These are phyloP conservation scores for Hystrix brachyura DNA, from an alignment of 2,113 vertebrate genomes.

Conservation along the genomic window DNA sequence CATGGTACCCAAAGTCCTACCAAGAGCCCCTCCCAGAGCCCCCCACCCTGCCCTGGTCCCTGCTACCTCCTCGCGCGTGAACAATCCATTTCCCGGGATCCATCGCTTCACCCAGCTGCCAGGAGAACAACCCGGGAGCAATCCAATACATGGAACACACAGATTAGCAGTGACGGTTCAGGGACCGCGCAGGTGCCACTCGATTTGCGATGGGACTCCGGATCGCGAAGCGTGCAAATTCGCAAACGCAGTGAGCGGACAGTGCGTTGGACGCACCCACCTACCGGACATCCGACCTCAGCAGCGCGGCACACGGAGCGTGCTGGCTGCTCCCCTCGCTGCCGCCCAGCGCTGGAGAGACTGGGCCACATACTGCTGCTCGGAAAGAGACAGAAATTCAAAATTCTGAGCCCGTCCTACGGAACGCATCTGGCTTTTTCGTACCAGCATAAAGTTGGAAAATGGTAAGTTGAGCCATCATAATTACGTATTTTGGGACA, in stretches of 20 bases:
- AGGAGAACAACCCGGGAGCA: neutral
- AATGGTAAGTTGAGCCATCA: neutral
- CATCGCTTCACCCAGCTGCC: neutral
- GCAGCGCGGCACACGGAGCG: neutral
- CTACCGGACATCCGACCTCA: too few relatives aligned
- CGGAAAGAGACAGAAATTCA: too few relatives aligned
- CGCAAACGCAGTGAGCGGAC: too few relatives aligned
- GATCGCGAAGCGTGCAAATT: neutral
- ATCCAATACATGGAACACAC: too few relatives aligned
- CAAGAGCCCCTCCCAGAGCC: neutral
- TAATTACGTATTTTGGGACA: neutral
- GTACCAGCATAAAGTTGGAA: neutral
- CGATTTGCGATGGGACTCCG: neutral
- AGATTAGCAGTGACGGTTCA: neutral
- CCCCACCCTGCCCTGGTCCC: neutral
- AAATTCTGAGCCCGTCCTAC: neutral
- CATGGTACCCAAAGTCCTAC: neutral
- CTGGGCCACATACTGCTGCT: neutral
- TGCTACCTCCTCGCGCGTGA: neutral
- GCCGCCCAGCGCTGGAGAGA: neutral
- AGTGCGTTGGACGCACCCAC: too few relatives aligned
- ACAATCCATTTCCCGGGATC: neutral
- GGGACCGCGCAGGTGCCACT: neutral
- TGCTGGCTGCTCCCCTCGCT: neutral
- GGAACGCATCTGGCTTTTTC: neutral